These are phyloP conservation scores for Loriculus beryllinus DNA, from an alignment of 2,797 vertebrate species.

Conservation along the genomic window DNA sequence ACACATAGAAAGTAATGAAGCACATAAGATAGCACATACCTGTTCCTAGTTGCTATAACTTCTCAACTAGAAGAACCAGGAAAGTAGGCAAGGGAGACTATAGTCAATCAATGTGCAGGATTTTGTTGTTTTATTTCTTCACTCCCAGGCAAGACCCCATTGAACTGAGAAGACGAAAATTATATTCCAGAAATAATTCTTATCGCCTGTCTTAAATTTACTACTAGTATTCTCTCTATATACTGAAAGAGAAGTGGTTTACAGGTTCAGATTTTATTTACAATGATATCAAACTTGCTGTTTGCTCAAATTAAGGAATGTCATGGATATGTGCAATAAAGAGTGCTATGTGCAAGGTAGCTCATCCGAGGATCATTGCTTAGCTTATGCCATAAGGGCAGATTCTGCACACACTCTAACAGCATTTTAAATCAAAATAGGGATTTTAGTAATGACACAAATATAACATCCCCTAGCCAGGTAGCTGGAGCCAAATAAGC, in stretches of 20 bases:
- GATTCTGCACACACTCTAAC: not conserved
- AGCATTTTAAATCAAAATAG: slow-evolving; percentile 6
- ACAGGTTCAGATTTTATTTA: not conserved
- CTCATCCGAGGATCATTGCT: not conserved
- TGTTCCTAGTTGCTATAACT: not conserved
- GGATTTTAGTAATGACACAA: slow-evolving; percentile 3
- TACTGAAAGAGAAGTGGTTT: not conserved
- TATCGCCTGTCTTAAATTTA: not conserved
- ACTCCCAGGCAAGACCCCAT: not conserved
- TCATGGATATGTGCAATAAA: not conserved
- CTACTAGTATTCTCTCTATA: not conserved
- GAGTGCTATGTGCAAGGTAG: not conserved
- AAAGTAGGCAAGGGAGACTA: not conserved
- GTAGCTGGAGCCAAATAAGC: slow-evolving; percentile 23
- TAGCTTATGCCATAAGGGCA: not conserved
- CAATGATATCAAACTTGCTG: not conserved
- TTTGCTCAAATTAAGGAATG: slow-evolving; percentile 1
- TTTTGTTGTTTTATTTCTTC: not conserved
- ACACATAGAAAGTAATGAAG: not conserved
- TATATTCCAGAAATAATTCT: not conserved
- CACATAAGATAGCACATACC: not conserved
- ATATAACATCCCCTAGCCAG: slow-evolving; percentile 25
- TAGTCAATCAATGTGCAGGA: not conserved
- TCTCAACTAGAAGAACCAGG: not conserved
- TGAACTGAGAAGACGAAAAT: not conserved